Evolutionary conservation across 92 coral and sea anemone genomes (phyloP).

Genomic region (Isaurus tuberculatus): DNA sequence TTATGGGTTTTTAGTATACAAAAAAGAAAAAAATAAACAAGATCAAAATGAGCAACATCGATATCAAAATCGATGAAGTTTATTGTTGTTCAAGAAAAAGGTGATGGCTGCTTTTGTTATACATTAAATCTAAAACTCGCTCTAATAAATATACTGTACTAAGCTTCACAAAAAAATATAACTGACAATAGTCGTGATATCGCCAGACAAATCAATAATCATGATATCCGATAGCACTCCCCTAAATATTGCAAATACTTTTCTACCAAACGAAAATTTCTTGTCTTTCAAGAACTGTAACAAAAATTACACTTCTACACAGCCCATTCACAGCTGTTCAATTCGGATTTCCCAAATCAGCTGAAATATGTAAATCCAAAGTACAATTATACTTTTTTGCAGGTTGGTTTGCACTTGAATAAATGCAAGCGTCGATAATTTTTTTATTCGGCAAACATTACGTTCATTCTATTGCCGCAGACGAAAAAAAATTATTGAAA

Average conservation of each 20-base stretch:
- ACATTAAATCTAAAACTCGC: not conserved
- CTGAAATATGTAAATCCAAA: constrained; percentile 37
- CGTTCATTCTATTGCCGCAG: constrained; percentile 21
- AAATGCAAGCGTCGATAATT: not conserved
- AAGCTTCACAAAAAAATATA: constrained; percentile 9
- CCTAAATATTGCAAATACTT: not conserved
- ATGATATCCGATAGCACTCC: not conserved
- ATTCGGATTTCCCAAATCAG: constrained; percentile 13
- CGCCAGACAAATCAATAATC: constrained; percentile 1
- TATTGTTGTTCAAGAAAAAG: not conserved
- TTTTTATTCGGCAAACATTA: not conserved
- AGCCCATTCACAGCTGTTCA: constrained; percentile 7
- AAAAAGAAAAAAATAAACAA: not conserved
- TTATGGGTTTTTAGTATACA: not conserved
- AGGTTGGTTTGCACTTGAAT: not conserved
- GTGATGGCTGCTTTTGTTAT: not conserved
- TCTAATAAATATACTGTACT: not conserved
- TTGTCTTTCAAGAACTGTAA: not conserved
- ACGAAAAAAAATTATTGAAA: not conserved
- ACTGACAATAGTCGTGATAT: not conserved
- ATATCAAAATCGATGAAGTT: not conserved
- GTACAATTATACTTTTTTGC: constrained; percentile 6
- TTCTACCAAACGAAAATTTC: not conserved
- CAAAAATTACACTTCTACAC: not conserved
- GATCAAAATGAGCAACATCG: not conserved